These are phyloP conservation scores for Drosophila triauraria DNA, from an alignment of 1,140 invertebrate genomes.

Conservation along the genomic window DNA sequence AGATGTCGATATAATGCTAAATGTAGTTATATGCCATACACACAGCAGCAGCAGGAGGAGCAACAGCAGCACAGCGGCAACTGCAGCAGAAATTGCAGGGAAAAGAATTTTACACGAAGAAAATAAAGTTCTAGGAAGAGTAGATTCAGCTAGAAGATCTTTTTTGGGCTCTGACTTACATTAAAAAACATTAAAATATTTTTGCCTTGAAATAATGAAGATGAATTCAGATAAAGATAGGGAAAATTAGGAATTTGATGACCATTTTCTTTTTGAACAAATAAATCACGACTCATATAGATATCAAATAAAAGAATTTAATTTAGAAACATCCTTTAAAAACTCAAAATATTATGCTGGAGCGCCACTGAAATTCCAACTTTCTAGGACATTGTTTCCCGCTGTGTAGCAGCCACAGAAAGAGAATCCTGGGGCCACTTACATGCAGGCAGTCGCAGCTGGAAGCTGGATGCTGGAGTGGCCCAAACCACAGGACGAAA, in stretches of 20 bases:
- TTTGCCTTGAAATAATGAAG: no score
- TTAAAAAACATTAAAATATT: no score
- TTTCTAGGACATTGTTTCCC: not conserved
- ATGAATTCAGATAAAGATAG: no score
- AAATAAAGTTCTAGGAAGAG: not conserved
- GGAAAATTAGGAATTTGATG: no score
- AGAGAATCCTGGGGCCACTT: slow-evolving; percentile 71
- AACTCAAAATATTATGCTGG: no score
- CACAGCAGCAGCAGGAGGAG: slow-evolving; percentile 40
- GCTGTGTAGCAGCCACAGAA: slow-evolving; percentile 20
- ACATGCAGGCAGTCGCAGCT: slow-evolving; percentile 71
- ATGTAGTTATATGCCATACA: slow-evolving; percentile 78
- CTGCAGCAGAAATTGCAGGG: slow-evolving; percentile 11
- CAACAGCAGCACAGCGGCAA: slow-evolving; percentile 14
- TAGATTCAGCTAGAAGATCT: not conserved
- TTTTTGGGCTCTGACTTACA: not conserved
- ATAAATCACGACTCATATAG: no score
- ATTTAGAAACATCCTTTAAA: no score
- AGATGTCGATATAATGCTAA: slow-evolving; percentile 84
- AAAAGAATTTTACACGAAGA: slow-evolving; percentile 12
- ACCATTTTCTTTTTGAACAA: no score
- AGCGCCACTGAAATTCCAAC: no score
- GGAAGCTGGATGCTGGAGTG: slow-evolving; percentile 26
- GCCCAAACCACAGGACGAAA: slow-evolving; percentile 61
- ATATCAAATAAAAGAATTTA: no score